Percentiles rank a stretch among this genome's conserved stretches.
Evolutionary conservation across 2,113 vertebrate genomes (phyloP).

Genomic region (Orycteropus afer): DNA sequence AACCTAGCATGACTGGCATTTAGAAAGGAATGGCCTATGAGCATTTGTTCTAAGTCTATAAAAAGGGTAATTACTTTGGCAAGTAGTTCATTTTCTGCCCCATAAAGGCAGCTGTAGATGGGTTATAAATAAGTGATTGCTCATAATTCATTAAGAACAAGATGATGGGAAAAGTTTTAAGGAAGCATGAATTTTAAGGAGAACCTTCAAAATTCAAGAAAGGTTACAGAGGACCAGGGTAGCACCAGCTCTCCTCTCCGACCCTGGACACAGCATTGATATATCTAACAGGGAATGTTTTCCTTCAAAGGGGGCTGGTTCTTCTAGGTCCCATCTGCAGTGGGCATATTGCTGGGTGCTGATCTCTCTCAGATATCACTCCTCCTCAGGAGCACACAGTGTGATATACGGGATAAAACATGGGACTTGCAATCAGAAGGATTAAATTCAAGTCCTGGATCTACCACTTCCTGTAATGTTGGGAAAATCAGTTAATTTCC

Average conservation of each 20-base stretch:
- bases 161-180: not conserved
- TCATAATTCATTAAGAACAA: constrained; percentile 64
- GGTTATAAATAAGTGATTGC: constrained; percentile 49
- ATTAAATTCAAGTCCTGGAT: not conserved
- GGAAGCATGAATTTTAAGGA: constrained; percentile 21
- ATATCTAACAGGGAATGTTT: not conserved
- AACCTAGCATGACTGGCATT: not conserved
- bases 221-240: not conserved
- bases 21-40: not conserved
- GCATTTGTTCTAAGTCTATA: constrained; percentile 39
- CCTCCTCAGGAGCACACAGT: not conserved
- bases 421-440: not conserved
- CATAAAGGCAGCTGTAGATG: constrained; percentile 33
- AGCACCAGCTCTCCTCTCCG: not conserved
- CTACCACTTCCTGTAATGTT: not conserved
- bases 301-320: not conserved
- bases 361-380: not conserved
- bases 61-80: constrained; percentile 56
- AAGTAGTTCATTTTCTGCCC: constrained; percentile 53
- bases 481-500: not conserved
- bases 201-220: constrained; percentile 28
- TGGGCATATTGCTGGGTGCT: not conserved
- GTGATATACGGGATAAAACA: not conserved
- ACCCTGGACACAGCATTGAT: not conserved
- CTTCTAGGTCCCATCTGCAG: not conserved